These are phyloP conservation scores for Thysanoteuthis rhombus DNA, from an alignment of 2,888 invertebrate species.

Conservation along the genomic window DNA sequence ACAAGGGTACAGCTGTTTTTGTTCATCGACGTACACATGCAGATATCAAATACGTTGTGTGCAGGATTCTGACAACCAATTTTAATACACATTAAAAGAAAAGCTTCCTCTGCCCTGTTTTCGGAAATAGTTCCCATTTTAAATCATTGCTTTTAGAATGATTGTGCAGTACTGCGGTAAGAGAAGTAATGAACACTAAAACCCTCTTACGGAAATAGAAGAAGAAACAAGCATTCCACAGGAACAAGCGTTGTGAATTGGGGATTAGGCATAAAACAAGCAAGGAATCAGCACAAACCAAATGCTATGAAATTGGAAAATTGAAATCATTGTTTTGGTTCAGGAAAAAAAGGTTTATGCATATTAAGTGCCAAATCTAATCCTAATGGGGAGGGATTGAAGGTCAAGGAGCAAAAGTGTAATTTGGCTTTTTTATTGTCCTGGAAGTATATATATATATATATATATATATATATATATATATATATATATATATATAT, in stretches of 20 bases:
- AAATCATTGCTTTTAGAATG: not conserved
- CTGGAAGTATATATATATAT: no score
- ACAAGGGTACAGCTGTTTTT: not conserved
- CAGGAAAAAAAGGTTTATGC: not conserved
- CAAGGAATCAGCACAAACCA: not conserved
- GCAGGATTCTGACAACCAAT: not conserved
- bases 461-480: no score
- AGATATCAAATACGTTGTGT: not conserved
- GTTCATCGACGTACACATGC: not conserved
- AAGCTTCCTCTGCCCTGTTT: not conserved
- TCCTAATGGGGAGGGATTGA: not conserved
- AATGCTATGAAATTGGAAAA: not conserved
- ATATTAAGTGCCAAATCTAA: not conserved
- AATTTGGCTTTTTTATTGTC: not conserved
- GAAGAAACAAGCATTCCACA: no score
- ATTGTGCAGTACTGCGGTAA: not conserved
- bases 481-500: no score
- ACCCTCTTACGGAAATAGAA: not conserved
- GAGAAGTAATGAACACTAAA: not conserved
- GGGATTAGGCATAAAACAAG: not conserved
- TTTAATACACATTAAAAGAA: not conserved
- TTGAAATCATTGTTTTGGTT: not conserved
- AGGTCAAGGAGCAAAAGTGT: not conserved
- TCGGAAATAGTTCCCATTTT: not conserved
- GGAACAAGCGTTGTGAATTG: no score